These are phyloP conservation scores for Meriones psammophilus DNA, from an alignment of 2,797 vertebrate species.

Conservation along the genomic window DNA sequence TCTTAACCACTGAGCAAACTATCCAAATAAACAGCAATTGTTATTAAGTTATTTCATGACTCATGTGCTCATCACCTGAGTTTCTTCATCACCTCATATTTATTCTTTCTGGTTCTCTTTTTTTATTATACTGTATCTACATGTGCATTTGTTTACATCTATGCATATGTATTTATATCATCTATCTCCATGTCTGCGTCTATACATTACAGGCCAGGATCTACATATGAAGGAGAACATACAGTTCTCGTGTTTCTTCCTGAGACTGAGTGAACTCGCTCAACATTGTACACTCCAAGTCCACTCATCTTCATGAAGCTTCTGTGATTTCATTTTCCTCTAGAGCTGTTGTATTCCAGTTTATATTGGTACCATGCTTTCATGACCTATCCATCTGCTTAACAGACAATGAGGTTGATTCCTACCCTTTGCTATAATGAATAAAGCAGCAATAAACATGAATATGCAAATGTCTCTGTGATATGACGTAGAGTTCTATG, in stretches of 20 bases:
- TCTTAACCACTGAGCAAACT: neutral
- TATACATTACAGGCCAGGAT: too few relatives aligned
- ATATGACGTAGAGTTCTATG: neutral
- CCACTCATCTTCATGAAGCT: neutral
- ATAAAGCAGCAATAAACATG: neutral
- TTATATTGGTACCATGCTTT: neutral
- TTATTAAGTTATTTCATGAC: neutral
- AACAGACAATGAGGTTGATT: neutral
- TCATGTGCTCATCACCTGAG: neutral
- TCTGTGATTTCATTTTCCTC: neutral
- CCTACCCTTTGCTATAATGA: neutral
- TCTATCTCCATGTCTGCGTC: neutral
- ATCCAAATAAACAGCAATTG: neutral
- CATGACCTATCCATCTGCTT: neutral
- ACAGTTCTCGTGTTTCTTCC: neutral
- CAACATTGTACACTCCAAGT: neutral
- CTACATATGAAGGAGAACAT: neutral
- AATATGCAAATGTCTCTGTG: neutral
- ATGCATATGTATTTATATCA: neutral
- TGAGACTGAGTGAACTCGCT: neutral
- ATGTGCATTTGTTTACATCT: too few relatives aligned
- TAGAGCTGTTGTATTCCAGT: neutral
- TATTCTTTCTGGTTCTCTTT: neutral
- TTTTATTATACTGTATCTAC: neutral
- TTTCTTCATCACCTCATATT: neutral